phyloP scores from a whole-genome alignment of 2,113 vertebrate genomes.

The Pseudonaja textilis region DNA sequence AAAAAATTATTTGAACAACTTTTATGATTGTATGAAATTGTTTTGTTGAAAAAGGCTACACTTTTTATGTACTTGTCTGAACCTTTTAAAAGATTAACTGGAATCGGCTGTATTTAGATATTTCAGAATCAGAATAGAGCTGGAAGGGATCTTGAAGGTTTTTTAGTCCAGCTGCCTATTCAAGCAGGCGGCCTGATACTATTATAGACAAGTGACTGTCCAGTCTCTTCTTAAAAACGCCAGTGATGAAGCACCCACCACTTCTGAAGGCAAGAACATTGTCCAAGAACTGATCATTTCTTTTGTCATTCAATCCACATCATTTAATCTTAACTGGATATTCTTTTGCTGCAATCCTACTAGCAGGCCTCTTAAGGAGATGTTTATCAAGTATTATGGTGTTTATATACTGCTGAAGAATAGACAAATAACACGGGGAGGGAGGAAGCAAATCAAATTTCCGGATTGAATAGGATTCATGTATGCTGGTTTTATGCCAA shows the following conservation, averaged over 20 bases:
- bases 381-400: neutral
- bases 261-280: neutral
- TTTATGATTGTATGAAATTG: conserved; percentile 5
- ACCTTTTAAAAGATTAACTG: conserved; percentile 38
- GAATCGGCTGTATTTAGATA: neutral
- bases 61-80: conserved; percentile 12
- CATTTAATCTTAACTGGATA: conserved; percentile 37
- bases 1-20: neutral
- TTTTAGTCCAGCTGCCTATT: no score
- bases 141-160: no score
- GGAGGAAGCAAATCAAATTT: neutral
- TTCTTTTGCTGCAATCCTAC: conserved; percentile 20
- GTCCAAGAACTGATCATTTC: conserved; percentile 41
- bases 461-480: neutral
- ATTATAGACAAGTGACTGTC: no score
- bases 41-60: neutral
- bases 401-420: neutral
- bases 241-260: no score
- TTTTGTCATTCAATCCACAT: neutral
- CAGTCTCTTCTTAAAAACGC: no score
- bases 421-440: neutral
- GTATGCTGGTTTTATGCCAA: neutral
- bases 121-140: neutral
- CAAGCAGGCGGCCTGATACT: no score
- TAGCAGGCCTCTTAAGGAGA: neutral